phyloP scores from a whole-genome alignment of 2,888 invertebrate genomes.

The Lumbricus terrestris region DNA sequence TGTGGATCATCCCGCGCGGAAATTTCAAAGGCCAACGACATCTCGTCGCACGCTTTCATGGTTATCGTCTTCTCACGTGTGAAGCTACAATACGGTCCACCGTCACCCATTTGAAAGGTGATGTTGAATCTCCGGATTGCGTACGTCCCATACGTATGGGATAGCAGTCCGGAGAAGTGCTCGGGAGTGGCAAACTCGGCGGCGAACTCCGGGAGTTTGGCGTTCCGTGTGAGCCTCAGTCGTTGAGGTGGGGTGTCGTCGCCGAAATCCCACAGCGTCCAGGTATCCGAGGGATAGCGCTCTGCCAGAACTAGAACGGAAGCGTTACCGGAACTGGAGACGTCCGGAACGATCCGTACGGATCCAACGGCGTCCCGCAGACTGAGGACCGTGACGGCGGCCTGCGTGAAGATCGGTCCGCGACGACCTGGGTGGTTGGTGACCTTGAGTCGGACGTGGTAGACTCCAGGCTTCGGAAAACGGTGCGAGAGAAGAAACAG shows the following conservation, averaged over 20 bases:
- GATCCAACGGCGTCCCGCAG: neutral
- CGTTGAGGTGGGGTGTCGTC: neutral
- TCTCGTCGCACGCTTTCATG: neutral
- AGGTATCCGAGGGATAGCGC: neutral
- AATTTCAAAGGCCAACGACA: neutral
- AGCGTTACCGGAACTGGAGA: neutral
- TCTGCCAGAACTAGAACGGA: neutral
- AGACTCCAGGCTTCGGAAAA: neutral
- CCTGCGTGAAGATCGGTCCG: neutral
- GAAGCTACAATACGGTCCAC: neutral
- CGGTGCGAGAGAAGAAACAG: neutral
- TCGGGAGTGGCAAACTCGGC: neutral
- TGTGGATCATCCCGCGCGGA: neutral
- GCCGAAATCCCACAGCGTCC: neutral
- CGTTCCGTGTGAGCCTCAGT: neutral
- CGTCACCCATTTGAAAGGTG: neutral
- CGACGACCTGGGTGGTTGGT: neutral
- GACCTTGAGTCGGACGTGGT: neutral
- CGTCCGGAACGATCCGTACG: neutral
- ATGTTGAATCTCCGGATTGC: neutral
- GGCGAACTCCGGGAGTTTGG: neutral
- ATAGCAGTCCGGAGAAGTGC: neutral
- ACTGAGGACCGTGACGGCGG: neutral
- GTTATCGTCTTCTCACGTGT: neutral
- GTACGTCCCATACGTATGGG: neutral